A percentile compares a stretch with the other conserved stretches of the same genome.
phyloP scores from a whole-genome alignment of 2,797 vertebrate species.

The Rhincodon typus region DNA sequence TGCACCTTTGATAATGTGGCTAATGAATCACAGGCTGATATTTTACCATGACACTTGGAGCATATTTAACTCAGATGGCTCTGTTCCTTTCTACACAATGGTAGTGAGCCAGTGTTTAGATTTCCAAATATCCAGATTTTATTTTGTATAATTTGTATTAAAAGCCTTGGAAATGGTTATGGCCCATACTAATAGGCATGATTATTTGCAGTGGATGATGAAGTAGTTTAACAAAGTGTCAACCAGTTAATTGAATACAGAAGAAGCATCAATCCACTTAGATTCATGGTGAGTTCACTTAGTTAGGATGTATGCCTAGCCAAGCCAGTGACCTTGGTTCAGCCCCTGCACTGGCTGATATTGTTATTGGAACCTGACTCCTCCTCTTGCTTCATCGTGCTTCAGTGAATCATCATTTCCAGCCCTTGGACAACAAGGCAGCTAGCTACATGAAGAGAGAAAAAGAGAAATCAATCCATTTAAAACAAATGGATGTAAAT shows the following conservation, averaged over 20 bases:
- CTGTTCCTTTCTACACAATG: not conserved
- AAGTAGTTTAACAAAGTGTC: not conserved
- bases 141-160: constrained; percentile 3
- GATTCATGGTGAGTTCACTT: too few relatives aligned
- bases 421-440: too few relatives aligned
- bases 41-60: not conserved
- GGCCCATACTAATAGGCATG: not conserved
- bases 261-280: not conserved
- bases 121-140: not conserved
- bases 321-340: too few relatives aligned
- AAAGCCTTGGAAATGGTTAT: not conserved
- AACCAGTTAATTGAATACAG: not conserved
- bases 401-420: too few relatives aligned
- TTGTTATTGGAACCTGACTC: too few relatives aligned
- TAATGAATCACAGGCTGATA: not conserved
- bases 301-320: too few relatives aligned
- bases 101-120: not conserved
- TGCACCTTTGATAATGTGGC: not conserved
- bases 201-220: not conserved
- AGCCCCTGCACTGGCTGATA: too few relatives aligned
- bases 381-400: too few relatives aligned
- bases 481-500: not conserved
- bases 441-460: too few relatives aligned
- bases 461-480: not conserved
- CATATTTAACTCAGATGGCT: not conserved